These are phyloP conservation scores for Torymus aiolomorphi DNA, from an alignment of 2,888 invertebrate genomes.

Conservation along the genomic window DNA sequence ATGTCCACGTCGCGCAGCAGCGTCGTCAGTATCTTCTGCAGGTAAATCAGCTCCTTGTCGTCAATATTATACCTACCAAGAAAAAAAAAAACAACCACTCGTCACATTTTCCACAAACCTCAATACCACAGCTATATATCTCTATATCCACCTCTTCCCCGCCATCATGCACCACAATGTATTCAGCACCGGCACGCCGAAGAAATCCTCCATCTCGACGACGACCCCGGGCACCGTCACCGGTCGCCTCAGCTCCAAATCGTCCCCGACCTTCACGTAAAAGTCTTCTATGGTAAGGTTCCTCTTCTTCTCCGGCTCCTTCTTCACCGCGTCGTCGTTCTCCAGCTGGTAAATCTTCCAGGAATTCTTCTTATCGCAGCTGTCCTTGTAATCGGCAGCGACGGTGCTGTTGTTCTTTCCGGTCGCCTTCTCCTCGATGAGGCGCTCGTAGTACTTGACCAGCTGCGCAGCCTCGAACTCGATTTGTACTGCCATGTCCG, in stretches of 20 bases:
- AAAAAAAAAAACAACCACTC: no score
- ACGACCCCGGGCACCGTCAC: constrained; percentile 73
- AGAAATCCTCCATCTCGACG: constrained; percentile 84
- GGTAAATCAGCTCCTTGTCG: constrained; percentile 82
- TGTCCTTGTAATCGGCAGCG: not conserved
- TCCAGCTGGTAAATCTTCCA: constrained; percentile 67
- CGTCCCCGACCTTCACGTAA: constrained; percentile 69
- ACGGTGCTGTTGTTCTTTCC: constrained; percentile 26
- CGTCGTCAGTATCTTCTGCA: constrained; percentile 83
- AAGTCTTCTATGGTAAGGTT: constrained; percentile 64
- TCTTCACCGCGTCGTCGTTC: constrained; percentile 57
- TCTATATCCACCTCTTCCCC: constrained; percentile 76
- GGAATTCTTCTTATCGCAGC: constrained; percentile 52
- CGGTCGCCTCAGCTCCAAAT: constrained; percentile 65
- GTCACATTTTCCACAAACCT: not conserved
- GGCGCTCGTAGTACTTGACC: constrained; percentile 77
- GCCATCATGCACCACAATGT: constrained; percentile 91
- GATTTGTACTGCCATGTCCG: constrained; percentile 85
- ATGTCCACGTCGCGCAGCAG: constrained; percentile 87
- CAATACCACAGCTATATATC: constrained; percentile 60
- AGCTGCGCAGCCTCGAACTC: constrained; percentile 83
- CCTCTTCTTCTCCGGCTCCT: constrained; percentile 41
- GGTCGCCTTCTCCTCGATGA: constrained; percentile 13
- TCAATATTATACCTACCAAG: constrained; percentile 80
- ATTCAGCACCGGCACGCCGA: constrained; percentile 87